phyloP scores from a whole-genome alignment of 1,140 invertebrate genomes.

The Luehdorfia chinensis region DNA sequence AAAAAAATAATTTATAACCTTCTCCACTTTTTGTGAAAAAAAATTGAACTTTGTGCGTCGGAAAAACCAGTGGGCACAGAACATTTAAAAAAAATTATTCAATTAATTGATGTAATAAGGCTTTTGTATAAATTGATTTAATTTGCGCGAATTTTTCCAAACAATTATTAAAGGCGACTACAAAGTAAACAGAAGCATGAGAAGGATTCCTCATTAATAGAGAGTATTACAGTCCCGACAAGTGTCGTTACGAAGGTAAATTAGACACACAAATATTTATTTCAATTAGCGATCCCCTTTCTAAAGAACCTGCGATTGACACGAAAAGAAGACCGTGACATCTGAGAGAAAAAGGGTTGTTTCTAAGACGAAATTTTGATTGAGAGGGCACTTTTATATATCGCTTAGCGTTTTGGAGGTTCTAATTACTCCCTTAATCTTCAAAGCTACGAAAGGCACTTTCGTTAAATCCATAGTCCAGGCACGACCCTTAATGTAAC shows the following conservation, averaged over 20 bases:
- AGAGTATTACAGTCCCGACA: constrained; percentile 31
- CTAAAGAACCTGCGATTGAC: constrained; percentile 55
- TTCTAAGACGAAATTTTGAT: constrained; percentile 50
- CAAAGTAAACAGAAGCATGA: background rate
- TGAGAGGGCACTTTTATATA: constrained; percentile 42
- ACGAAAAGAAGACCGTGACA: constrained; percentile 60
- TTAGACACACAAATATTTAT: constrained; percentile 72
- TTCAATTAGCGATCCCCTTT: constrained; percentile 60
- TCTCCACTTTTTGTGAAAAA: too few relatives aligned
- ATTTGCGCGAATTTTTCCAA: too few relatives aligned
- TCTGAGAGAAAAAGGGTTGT: constrained; percentile 66
- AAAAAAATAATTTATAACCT: too few relatives aligned
- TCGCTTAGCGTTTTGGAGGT: constrained; percentile 51
- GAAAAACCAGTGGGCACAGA: too few relatives aligned
- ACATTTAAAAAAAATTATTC: too few relatives aligned
- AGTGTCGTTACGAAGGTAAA: constrained; percentile 55
- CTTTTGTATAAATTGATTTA: too few relatives aligned
- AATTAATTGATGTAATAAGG: too few relatives aligned
- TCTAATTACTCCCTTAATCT: constrained; percentile 46
- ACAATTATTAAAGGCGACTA: constrained; percentile 1
- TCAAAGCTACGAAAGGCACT: constrained; percentile 6
- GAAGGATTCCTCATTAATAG: constrained; percentile 38
- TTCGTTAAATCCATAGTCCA: too few relatives aligned
- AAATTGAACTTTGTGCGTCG: too few relatives aligned
- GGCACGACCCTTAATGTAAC: too few relatives aligned